phyloP scores from a whole-genome alignment of 2,888 invertebrate genomes.

The Pyrochroa serraticornis region DNA sequence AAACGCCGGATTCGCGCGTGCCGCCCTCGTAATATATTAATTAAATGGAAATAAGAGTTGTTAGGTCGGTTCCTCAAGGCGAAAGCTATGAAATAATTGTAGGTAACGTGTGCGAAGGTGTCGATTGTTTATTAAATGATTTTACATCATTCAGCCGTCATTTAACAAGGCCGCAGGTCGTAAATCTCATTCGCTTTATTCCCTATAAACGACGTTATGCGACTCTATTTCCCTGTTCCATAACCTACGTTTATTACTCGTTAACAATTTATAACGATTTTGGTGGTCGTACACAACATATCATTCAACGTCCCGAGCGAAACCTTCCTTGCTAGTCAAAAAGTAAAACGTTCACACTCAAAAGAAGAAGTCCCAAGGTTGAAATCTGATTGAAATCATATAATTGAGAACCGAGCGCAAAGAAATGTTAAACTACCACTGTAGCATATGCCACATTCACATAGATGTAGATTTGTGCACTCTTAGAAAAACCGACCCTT shows the following conservation, averaged over 20 bases:
- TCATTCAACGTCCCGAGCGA: no score
- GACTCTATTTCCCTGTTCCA: no score
- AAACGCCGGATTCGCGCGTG: slow-evolving; percentile 3
- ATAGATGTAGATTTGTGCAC: no score
- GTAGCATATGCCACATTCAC: no score
- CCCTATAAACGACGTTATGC: slow-evolving; percentile 1
- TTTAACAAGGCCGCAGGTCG: background rate
- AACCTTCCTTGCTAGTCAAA: no score
- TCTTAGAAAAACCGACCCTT: no score
- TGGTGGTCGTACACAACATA: no score
- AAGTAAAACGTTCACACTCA: no score
- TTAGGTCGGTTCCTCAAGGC: background rate
- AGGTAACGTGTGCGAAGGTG: background rate
- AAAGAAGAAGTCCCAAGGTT: no score
- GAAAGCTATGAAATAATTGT: background rate
- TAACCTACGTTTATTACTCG: slow-evolving; percentile 4
- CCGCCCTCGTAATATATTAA: slow-evolving; percentile 12
- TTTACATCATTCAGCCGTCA: slow-evolving; percentile 1
- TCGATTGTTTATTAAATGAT: slow-evolving; percentile 2
- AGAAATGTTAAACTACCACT: no score
- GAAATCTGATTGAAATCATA: no score
- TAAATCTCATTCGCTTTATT: background rate
- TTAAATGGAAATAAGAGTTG: slow-evolving; percentile 16
- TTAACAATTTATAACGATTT: slow-evolving; percentile 3
- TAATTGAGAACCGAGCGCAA: no score